phyloP scores from a whole-genome alignment of 2,888 invertebrate genomes.

The Drosophila multiciliata region DNA sequence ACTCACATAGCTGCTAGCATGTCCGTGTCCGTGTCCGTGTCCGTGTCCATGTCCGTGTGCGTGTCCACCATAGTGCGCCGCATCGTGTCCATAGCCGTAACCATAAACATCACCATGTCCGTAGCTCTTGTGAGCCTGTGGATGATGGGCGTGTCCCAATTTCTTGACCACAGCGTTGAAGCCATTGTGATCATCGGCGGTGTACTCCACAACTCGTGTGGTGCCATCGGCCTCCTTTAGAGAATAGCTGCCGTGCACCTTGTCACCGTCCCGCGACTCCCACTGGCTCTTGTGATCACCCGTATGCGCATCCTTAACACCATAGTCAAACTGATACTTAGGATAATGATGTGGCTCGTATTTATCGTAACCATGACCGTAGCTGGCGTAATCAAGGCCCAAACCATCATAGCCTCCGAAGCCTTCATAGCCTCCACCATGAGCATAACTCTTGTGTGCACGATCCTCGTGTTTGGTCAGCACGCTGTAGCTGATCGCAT shows the following conservation, averaged over 20 bases:
- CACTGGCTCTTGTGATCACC: conserved; percentile 86
- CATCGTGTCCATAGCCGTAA: conserved; percentile 60
- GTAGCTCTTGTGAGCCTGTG: conserved; percentile 71
- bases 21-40: conserved; percentile 62
- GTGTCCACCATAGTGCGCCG: conserved; percentile 41
- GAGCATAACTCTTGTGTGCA: conserved; percentile 51
- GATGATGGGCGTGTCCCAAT: conserved; percentile 84
- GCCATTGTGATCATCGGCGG: conserved; percentile 85
- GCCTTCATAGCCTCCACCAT: conserved; percentile 35
- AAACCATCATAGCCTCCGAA: conserved; percentile 38
- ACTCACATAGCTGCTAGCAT: conserved; percentile 80
- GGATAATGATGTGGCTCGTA: conserved; percentile 85
- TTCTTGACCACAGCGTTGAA: conserved; percentile 86
- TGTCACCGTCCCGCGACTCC: conserved; percentile 86
- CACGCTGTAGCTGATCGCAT: conserved; percentile 76
- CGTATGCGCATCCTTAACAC: conserved; percentile 86
- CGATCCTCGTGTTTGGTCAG: conserved; percentile 80
- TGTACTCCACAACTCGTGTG: conserved; percentile 86
- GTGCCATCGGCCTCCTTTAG: conserved; percentile 86
- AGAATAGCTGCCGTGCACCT: conserved; percentile 86
- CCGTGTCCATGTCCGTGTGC: conserved; percentile 37
- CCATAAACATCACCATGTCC: conserved; percentile 61
- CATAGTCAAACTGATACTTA: conserved; percentile 85
- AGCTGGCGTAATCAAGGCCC: conserved; percentile 40
- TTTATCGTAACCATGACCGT: conserved; percentile 75